These are phyloP conservation scores for Ginglymostoma cirratum DNA, from an alignment of 2,113 vertebrate genomes.

Conservation along the genomic window DNA sequence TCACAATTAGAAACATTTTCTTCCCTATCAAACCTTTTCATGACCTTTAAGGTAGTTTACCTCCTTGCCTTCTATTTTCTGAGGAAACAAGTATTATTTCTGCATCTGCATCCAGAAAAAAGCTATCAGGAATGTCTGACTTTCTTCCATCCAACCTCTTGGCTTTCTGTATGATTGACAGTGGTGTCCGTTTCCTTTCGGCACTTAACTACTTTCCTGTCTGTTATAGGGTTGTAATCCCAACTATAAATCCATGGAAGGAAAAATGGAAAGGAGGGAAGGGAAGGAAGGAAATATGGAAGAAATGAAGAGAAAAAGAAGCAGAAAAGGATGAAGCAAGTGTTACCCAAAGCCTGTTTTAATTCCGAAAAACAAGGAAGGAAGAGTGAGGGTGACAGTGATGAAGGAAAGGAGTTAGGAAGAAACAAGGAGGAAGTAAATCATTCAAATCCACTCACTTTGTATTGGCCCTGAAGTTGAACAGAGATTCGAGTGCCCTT, in stretches of 20 bases:
- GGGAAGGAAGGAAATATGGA: neutral
- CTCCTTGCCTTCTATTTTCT: neutral
- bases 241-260: neutral
- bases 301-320: neutral
- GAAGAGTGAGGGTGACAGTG: too few relatives aligned
- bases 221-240: neutral
- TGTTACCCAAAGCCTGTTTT: too few relatives aligned
- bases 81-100: neutral
- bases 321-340: neutral
- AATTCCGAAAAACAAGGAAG: neutral
- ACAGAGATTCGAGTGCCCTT: slow-evolving; percentile 67
- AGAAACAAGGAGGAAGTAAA: neutral
- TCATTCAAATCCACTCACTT: slow-evolving; percentile 54
- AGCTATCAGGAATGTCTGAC: neutral
- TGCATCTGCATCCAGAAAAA: neutral
- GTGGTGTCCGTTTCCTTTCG: neutral
- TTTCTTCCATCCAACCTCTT: neutral
- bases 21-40: neutral
- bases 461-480: slow-evolving; percentile 70
- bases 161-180: neutral
- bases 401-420: neutral
- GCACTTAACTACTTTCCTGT: neutral
- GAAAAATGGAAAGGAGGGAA: neutral
- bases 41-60: neutral
- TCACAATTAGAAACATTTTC: neutral